phyloP scores from a whole-genome alignment of 2,113 vertebrate species.

The Prunella fulvescens region DNA sequence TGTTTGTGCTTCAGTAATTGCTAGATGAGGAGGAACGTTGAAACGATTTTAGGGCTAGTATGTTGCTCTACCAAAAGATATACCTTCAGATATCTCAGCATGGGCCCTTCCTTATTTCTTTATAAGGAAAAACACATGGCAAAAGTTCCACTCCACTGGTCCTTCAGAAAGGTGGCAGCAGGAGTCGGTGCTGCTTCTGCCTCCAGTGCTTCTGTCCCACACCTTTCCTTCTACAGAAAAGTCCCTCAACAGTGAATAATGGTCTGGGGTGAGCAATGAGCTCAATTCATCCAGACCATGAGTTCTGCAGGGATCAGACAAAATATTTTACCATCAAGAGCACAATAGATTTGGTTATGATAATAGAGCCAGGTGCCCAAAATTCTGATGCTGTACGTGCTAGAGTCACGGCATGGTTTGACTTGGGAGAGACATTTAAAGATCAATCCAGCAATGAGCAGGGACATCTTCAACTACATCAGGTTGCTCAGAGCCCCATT shows the following conservation, averaged over 20 bases:
- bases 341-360: background rate
- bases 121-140: background rate
- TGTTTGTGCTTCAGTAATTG: conserved; percentile 44
- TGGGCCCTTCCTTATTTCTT: background rate
- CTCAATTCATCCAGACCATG: background rate
- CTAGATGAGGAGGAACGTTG: conserved; percentile 25
- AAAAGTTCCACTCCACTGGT: background rate
- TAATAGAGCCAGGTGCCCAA: background rate
- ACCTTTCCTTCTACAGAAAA: background rate
- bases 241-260: background rate
- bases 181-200: background rate
- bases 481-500: background rate
- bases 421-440: background rate
- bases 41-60: background rate
- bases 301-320: background rate
- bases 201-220: background rate
- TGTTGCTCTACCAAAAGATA: background rate
- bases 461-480: background rate
- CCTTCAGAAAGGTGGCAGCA: background rate
- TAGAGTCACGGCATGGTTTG: background rate
- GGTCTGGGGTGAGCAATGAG: background rate
- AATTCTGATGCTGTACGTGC: background rate
- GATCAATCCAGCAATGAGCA: background rate
- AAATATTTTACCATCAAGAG: background rate
- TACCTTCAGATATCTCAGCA: background rate